Evolutionary conservation across 2,797 vertebrate species (phyloP).

Genomic region (Pseudochromis fuscus): DNA sequence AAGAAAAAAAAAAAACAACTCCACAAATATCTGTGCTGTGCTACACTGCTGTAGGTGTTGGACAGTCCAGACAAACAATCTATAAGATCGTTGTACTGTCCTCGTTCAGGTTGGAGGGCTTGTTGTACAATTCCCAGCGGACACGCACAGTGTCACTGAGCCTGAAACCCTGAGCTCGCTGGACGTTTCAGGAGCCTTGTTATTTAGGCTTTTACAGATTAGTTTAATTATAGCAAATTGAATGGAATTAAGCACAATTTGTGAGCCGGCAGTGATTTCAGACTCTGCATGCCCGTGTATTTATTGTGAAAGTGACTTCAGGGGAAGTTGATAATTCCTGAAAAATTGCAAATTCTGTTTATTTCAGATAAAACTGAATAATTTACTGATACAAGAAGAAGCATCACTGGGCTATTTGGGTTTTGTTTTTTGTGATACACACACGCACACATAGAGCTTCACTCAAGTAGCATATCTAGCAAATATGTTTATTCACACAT

Average conservation of each 20-base stretch:
- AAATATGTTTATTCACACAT: too few species aligned
- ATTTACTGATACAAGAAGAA: not conserved
- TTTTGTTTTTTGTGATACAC: too few species aligned
- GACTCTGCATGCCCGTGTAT: not conserved
- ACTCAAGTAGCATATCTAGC: too few species aligned
- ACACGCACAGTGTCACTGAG: not conserved
- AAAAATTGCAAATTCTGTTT: slow-evolving; percentile 1
- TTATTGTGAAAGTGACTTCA: not conserved
- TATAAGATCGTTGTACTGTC: too few species aligned
- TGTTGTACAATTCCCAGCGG: not conserved
- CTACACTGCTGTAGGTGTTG: not conserved
- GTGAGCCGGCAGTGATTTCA: not conserved
- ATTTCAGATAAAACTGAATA: not conserved
- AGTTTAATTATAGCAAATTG: not conserved
- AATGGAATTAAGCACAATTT: not conserved
- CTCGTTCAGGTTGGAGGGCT: not conserved
- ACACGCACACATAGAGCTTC: too few species aligned
- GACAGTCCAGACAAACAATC: not conserved
- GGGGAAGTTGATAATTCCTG: not conserved
- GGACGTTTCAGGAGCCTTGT: not conserved
- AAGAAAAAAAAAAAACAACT: too few species aligned
- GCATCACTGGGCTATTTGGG: too few species aligned
- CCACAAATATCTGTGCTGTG: not conserved
- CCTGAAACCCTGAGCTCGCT: not conserved
- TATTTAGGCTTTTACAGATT: not conserved